These are phyloP conservation scores for Hypothenemus hampei DNA, from an alignment of 1,140 invertebrate genomes.

Conservation along the genomic window DNA sequence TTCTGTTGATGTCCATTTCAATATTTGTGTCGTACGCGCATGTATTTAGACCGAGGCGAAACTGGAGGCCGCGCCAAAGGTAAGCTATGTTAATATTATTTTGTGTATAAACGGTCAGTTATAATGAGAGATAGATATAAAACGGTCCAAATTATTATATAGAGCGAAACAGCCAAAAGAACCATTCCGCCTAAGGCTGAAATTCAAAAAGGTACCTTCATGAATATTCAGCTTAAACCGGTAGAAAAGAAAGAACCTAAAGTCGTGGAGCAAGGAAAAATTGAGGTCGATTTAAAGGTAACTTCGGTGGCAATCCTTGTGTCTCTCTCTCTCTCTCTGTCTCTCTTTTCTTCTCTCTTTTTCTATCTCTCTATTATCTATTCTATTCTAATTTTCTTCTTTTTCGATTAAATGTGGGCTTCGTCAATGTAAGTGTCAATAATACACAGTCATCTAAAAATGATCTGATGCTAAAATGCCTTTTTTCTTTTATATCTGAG, in stretches of 20 bases:
- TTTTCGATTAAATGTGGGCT: background rate
- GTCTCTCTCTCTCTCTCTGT: conserved; percentile 10
- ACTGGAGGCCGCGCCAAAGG: conserved; percentile 36
- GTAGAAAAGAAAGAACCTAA: conserved; percentile 50
- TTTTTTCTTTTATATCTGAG: background rate
- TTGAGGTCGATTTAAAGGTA: conserved; percentile 43
- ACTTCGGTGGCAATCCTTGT: conserved; percentile 5
- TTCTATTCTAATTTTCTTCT: conserved; percentile 4
- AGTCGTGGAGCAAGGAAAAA: conserved; percentile 40
- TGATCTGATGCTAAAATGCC: background rate
- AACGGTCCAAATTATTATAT: conserved; percentile 29
- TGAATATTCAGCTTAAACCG: conserved; percentile 58
- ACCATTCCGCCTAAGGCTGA: conserved; percentile 53
- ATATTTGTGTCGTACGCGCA: conserved; percentile 3
- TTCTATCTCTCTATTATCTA: background rate
- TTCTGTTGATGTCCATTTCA: conserved; percentile 18
- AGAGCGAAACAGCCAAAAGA: conserved; percentile 48
- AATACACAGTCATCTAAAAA: too few relatives aligned
- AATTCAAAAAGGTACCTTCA: conserved; percentile 54
- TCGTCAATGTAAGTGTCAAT: too few relatives aligned
- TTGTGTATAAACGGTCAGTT: conserved; percentile 1
- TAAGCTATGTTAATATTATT: conserved; percentile 30
- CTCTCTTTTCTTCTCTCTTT: conserved; percentile 1
- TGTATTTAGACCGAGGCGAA: conserved; percentile 41
- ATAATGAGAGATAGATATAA: background rate